Conservation (phyloP, 2,113 vertebrate species). For the Prunella fulvescens region DNA sequence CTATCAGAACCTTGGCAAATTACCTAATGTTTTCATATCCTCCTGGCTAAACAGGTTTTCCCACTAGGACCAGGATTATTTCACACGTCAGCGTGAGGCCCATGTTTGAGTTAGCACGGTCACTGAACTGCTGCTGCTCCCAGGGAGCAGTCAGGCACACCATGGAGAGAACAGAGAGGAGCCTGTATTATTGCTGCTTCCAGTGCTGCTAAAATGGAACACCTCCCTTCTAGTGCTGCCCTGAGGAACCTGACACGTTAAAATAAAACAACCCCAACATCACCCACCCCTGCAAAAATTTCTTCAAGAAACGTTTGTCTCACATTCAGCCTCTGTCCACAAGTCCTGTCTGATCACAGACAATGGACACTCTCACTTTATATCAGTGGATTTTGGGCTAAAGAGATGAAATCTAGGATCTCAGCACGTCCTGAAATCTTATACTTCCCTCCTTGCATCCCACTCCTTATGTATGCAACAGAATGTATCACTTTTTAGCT, state of each 20-base stretch:
- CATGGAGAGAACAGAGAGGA: not conserved
- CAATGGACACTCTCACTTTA: not conserved
- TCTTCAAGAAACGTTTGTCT: not conserved
- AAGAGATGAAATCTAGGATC: not conserved
- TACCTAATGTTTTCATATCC: not conserved
- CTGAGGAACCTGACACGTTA: not conserved
- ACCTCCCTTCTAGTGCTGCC: not conserved
- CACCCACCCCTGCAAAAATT: not conserved
- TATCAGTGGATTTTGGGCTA: not conserved
- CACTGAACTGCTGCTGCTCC: not conserved
- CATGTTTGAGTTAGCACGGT: not conserved
- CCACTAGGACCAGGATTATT: not conserved
- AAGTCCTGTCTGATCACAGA: not conserved
- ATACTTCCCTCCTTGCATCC: not conserved
- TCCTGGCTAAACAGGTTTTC: constrained; percentile 43
- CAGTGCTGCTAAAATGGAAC: not conserved
- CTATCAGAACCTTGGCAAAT: not conserved
- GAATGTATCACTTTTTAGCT: not conserved
- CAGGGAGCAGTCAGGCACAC: not conserved
- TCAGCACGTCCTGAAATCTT: not conserved
- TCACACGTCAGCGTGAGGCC: not conserved
- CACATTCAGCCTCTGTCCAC: not conserved
- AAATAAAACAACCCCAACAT: not conserved
- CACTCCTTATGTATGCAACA: not conserved
- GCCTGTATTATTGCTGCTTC: not conserved